These are phyloP conservation scores for Cephus rjabovi DNA, from an alignment of 2,888 invertebrate genomes.

Conservation along the genomic window DNA sequence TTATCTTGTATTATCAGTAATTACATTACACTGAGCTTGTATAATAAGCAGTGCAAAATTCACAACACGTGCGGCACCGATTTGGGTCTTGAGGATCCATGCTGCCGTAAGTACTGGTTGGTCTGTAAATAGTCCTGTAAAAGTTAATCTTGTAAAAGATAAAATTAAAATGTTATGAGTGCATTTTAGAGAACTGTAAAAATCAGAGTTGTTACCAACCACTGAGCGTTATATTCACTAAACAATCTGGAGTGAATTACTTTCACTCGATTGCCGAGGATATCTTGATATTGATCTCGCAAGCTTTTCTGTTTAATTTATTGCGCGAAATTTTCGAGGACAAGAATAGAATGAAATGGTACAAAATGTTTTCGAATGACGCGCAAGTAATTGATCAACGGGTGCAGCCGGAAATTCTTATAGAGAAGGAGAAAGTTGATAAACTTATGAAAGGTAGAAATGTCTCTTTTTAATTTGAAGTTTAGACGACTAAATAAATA, in stretches of 20 bases:
- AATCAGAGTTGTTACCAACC: slow-evolving; percentile 23
- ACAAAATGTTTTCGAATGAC: not conserved
- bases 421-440: slow-evolving; percentile 9
- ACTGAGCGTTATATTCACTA: slow-evolving; percentile 23
- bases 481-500: not conserved
- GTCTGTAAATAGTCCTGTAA: not conserved
- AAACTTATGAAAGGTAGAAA: slow-evolving; percentile 8
- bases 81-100: slow-evolving; percentile 36
- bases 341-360: slow-evolving; percentile 26
- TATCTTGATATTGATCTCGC: slow-evolving; percentile 25
- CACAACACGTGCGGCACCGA: slow-evolving; percentile 29
- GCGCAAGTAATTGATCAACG: not conserved
- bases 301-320: slow-evolving; percentile 21
- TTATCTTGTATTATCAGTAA: slow-evolving; percentile 36
- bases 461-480: not conserved
- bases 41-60: slow-evolving; percentile 29
- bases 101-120: slow-evolving; percentile 31
- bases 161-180: not conserved
- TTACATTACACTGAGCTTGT: slow-evolving; percentile 30
- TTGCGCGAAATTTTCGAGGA: slow-evolving; percentile 27
- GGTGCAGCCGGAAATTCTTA: not conserved
- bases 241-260: slow-evolving; percentile 24
- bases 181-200: slow-evolving; percentile 30
- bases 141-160: not conserved
- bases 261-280: slow-evolving; percentile 33